Conservation (phyloP, 2,113 vertebrate genomes). For the Calonectris borealis region DNA sequence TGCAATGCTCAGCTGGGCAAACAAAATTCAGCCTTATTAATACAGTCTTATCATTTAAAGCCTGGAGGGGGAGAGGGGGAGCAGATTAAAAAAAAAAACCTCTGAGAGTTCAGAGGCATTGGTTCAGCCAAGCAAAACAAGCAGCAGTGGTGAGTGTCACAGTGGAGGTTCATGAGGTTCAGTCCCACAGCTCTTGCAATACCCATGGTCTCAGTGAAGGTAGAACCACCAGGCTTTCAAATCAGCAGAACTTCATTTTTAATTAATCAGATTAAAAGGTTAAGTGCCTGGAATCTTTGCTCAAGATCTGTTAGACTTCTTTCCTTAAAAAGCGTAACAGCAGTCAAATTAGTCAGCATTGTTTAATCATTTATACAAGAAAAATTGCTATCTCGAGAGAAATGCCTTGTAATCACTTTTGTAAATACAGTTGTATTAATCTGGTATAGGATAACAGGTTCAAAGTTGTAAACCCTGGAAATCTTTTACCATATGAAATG, state of each 20-base stretch:
- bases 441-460: constrained; percentile 64
- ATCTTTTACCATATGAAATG: constrained; percentile 70
- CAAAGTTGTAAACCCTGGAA: constrained; percentile 77
- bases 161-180: not conserved
- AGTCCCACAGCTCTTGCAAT: not conserved
- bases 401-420: constrained; percentile 44
- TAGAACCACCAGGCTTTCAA: not conserved
- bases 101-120: not conserved
- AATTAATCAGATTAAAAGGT: not conserved
- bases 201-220: not conserved
- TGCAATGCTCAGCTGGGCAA: not conserved
- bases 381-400: constrained; percentile 35
- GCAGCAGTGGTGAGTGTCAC: not conserved
- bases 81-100: not conserved
- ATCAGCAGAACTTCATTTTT: not conserved
- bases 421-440: constrained; percentile 65
- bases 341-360: not conserved
- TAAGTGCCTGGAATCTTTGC: not conserved
- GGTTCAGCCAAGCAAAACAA: not conserved
- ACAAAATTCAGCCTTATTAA: not conserved
- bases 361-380: constrained; percentile 68
- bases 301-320: not conserved
- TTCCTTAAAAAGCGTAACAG: not conserved
- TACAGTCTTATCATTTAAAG: not conserved
- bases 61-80: not conserved